phyloP scores from a whole-genome alignment of 1,140 invertebrate species.

The Leptopilina clavipes region DNA sequence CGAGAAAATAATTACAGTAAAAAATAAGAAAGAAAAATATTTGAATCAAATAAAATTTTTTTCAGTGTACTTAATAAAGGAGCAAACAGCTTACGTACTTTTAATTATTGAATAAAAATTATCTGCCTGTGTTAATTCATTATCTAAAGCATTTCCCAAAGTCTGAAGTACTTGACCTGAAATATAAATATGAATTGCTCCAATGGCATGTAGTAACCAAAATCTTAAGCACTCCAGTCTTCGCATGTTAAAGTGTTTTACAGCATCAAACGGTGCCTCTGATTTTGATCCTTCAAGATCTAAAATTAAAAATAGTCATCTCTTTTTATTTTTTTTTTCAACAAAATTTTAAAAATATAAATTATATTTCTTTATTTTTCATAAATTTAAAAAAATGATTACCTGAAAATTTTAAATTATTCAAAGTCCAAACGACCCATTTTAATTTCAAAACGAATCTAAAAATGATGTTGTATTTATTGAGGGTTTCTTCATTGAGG shows the following conservation, averaged over 20 bases:
- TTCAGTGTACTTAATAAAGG: no score
- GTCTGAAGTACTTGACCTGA: constrained; percentile 79
- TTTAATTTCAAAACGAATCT: constrained; percentile 79
- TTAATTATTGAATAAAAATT: constrained; percentile 74
- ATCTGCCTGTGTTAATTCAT: constrained; percentile 68
- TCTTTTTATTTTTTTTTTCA: no score
- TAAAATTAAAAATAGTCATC: constrained; percentile 47
- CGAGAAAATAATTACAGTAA: no score
- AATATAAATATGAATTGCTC: constrained; percentile 79
- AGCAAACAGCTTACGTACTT: no score
- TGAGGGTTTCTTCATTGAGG: constrained; percentile 73
- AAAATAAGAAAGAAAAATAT: no score
- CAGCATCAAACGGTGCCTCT: constrained; percentile 49
- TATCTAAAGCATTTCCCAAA: constrained; percentile 73
- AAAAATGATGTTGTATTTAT: constrained; percentile 79
- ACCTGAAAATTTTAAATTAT: constrained; percentile 76
- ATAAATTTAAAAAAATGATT: no score
- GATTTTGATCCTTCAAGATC: constrained; percentile 65
- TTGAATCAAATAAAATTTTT: no score
- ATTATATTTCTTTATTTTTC: no score
- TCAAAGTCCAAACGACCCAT: constrained; percentile 78
- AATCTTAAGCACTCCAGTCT: constrained; percentile 79
- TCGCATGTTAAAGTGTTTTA: constrained; percentile 71
- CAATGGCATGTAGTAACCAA: constrained; percentile 78
- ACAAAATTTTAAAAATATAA: no score